Evolutionary conservation across 1,140 invertebrate genomes (phyloP).

Genomic region (Drosophila rufa): DNA sequence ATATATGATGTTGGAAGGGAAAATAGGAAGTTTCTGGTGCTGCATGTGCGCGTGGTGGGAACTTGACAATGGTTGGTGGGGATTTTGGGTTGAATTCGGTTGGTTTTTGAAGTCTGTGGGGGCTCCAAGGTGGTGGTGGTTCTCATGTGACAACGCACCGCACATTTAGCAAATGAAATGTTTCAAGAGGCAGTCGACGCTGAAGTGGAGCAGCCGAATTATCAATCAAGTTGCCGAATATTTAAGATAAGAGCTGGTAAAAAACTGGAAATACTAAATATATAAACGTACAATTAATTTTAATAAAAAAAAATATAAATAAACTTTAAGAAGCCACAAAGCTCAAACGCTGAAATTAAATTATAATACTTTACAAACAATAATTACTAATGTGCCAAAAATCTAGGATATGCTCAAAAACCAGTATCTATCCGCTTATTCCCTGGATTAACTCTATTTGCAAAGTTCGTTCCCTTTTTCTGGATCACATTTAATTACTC

Average conservation of each 20-base stretch:
- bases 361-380: no score
- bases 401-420: background rate
- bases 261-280: background rate
- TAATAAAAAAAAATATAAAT: no score
- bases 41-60: conserved; percentile 24
- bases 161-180: conserved; percentile 63
- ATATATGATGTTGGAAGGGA: background rate
- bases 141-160: conserved; percentile 24
- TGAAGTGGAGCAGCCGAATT: conserved; percentile 15
- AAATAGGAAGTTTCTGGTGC: background rate
- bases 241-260: background rate
- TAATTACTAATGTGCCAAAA: no score
- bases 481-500: conserved; percentile 55
- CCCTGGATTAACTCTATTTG: background rate
- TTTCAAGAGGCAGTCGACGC: conserved; percentile 11
- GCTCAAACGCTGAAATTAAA: no score
- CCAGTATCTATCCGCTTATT: background rate
- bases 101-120: conserved; percentile 7
- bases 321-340: no score
- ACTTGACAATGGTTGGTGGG: conserved; percentile 39
- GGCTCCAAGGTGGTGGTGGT: background rate
- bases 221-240: conserved; percentile 26
- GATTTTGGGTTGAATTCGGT: background rate
- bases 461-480: background rate
- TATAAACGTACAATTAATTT: background rate